phyloP scores from a whole-genome alignment of 2,888 invertebrate genomes.

The Hemaris fuciformis region DNA sequence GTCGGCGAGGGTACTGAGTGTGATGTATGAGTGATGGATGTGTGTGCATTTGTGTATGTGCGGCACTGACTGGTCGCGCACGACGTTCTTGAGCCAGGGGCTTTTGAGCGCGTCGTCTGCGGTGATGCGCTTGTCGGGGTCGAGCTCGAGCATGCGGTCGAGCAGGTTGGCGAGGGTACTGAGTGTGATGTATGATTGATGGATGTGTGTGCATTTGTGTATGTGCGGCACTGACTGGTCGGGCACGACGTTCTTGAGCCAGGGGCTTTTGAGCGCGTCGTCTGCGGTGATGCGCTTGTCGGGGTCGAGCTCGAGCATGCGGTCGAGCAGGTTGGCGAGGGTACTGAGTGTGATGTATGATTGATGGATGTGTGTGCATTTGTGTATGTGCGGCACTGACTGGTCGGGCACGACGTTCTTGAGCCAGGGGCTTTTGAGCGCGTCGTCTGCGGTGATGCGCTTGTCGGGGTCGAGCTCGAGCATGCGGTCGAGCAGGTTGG shows the following conservation, averaged over 20 bases:
- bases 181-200: no score
- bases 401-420: constrained; percentile 94
- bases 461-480: constrained; percentile 96
- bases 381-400: no score
- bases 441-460: constrained; percentile 96
- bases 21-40: no score
- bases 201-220: no score
- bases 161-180: no score
- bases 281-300: constrained; percentile 95
- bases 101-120: constrained; percentile 96
- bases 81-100: constrained; percentile 94
- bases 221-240: constrained; percentile 91
- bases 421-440: constrained; percentile 95
- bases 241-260: constrained; percentile 95
- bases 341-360: no score
- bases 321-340: no score
- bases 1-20: no score
- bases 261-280: constrained; percentile 94
- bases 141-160: constrained; percentile 97
- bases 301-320: constrained; percentile 98
- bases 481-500: no score
- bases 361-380: no score
- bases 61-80: constrained; percentile 92
- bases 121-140: constrained; percentile 95
- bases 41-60: no score